Conservation (phyloP, 2,797 vertebrate genomes). For the Nannoperca obscura region DNA sequence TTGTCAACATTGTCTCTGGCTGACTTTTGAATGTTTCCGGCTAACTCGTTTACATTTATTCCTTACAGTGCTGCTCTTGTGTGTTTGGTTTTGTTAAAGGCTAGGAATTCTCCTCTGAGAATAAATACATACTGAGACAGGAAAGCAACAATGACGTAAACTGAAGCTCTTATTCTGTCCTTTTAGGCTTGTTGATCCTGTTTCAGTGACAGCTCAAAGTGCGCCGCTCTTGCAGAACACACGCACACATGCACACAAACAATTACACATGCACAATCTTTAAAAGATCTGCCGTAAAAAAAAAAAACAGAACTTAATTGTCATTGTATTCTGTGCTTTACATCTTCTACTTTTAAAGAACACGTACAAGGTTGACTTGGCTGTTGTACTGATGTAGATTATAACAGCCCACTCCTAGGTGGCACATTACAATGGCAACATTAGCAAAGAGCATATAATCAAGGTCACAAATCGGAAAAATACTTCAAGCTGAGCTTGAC, state of each 20-base stretch:
- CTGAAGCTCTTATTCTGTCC: slow-evolving; percentile 17
- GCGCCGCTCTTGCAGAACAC: neutral
- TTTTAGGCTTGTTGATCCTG: slow-evolving; percentile 30
- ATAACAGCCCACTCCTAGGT: neutral
- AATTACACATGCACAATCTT: slow-evolving; percentile 11
- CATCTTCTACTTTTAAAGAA: slow-evolving; percentile 21
- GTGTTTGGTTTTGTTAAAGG: neutral
- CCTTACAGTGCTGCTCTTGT: too few species aligned
- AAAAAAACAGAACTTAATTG: too few species aligned
- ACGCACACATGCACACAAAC: slow-evolving; percentile 18
- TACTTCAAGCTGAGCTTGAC: slow-evolving; percentile 26
- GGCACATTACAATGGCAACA: neutral
- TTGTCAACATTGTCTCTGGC: too few species aligned
- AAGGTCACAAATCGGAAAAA: slow-evolving; percentile 24
- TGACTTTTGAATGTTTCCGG: too few species aligned
- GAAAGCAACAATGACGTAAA: neutral
- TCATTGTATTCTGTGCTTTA: slow-evolving; percentile 3
- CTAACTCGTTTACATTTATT: too few species aligned
- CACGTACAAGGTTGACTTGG: slow-evolving; percentile 26
- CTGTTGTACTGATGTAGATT: slow-evolving; percentile 3
- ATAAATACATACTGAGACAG: neutral
- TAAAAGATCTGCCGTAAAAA: slow-evolving; percentile 22
- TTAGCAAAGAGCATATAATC: slow-evolving; percentile 15
- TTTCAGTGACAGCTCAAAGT: slow-evolving; percentile 20
- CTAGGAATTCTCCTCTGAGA: neutral